Percentiles rank a stretch among this genome's conserved stretches.
Evolutionary conservation across 2,113 vertebrate species (phyloP).

Genomic region (Caracal caracal): DNA sequence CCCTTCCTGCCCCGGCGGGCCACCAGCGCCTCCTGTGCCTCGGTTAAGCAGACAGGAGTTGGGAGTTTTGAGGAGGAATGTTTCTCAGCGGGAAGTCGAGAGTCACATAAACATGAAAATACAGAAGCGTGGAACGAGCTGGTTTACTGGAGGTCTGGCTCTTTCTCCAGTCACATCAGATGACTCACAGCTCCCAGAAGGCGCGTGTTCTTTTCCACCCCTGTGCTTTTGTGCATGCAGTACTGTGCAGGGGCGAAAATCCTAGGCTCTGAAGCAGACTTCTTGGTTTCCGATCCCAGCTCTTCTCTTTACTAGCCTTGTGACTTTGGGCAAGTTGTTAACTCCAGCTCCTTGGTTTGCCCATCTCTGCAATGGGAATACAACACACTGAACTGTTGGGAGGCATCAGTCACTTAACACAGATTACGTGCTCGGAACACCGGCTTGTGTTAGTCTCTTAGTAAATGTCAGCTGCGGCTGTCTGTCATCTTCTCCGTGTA

Average conservation of each 20-base stretch:
- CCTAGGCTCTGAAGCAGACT: neutral
- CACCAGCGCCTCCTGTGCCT: neutral
- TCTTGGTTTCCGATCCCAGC: neutral
- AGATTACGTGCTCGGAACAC: neutral
- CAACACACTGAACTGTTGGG: neutral
- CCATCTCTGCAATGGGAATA: neutral
- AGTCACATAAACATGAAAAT: neutral
- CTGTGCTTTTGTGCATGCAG: neutral
- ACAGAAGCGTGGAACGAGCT: neutral
- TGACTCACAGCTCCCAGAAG: neutral
- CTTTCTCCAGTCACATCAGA: neutral
- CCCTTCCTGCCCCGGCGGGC: fast-evolving
- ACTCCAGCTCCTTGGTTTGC: neutral
- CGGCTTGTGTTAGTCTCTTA: neutral
- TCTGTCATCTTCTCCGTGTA: neutral
- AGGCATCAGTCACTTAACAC: neutral
- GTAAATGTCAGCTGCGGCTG: neutral
- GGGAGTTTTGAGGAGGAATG: neutral
- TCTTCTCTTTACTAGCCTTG: neutral
- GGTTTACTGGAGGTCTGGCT: neutral
- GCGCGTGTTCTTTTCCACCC: neutral
- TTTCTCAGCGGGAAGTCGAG: neutral
- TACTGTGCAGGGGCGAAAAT: too few species aligned
- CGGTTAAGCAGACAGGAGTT: neutral
- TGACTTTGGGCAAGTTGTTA: neutral